Percentiles rank a stretch among this genome's conserved stretches.
Evolutionary conservation across 2,888 invertebrate genomes (phyloP).

Genomic region (Epirrhoe alternata): DNA sequence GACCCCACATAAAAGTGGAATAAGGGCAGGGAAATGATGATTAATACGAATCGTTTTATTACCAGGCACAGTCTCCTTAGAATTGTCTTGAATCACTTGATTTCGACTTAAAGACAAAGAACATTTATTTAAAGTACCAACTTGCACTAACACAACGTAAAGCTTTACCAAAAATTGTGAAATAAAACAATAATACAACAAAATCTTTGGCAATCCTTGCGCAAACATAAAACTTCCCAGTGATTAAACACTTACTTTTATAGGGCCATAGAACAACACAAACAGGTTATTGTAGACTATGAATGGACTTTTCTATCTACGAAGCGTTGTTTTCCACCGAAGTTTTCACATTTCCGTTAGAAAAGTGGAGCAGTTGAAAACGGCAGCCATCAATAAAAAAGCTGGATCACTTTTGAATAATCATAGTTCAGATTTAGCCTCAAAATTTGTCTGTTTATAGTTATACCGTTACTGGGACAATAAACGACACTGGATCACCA

Average conservation of each 20-base stretch:
- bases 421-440: neutral
- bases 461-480: no score
- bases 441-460: neutral
- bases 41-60: no score
- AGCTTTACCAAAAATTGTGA: neutral
- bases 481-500: no score
- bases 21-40: no score
- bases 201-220: slow-evolving; percentile 27
- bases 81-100: no score
- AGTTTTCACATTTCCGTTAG: slow-evolving; percentile 78
- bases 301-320: slow-evolving; percentile 60
- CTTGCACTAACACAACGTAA: neutral
- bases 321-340: slow-evolving; percentile 70
- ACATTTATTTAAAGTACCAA: no score
- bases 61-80: no score
- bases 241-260: slow-evolving; percentile 40
- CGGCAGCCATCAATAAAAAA: slow-evolving; percentile 7
- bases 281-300: slow-evolving; percentile 48
- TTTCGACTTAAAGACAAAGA: no score
- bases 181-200: neutral
- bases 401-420: slow-evolving; percentile 15
- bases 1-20: no score
- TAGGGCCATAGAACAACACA: slow-evolving; percentile 42
- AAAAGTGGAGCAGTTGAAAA: slow-evolving; percentile 74
- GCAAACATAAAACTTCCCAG: slow-evolving; percentile 32